Evolutionary conservation across 2,888 invertebrate species (phyloP).

Genomic region (Drosophila cracens): DNA sequence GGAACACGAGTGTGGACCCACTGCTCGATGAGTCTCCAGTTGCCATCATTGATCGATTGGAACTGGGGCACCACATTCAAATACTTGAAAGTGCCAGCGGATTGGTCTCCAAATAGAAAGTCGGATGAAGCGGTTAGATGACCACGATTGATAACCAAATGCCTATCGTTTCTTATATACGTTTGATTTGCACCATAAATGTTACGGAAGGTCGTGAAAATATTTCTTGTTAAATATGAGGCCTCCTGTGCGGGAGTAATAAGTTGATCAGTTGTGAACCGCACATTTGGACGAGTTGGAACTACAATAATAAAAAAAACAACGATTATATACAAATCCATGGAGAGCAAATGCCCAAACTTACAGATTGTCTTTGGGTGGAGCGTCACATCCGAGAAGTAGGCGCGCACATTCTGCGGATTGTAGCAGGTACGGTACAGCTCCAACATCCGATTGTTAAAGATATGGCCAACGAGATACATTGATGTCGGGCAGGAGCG

Average conservation of each 20-base stretch:
- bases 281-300: not conserved
- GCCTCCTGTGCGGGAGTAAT: conserved; percentile 4
- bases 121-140: conserved; percentile 85
- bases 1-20: conserved; percentile 59
- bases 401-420: not conserved
- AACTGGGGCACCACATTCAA: conserved; percentile 86
- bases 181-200: not conserved
- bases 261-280: conserved; percentile 7
- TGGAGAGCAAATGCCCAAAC: not conserved
- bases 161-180: not conserved
- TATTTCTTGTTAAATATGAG: not conserved
- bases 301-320: not conserved
- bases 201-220: not conserved
- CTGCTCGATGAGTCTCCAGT: conserved; percentile 86
- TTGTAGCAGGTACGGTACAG: conserved; percentile 42
- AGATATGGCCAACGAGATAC: conserved; percentile 35
- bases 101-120: conserved; percentile 84
- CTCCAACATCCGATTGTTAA: conserved; percentile 22
- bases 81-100: conserved; percentile 85
- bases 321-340: not conserved
- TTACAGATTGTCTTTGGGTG: conserved; percentile 15
- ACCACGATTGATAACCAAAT: conserved; percentile 82
- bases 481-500: conserved; percentile 31
- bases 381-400: conserved; percentile 5
- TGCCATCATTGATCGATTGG: conserved; percentile 86